phyloP scores from a whole-genome alignment of 2,888 invertebrate species.

The Acleris literana region DNA sequence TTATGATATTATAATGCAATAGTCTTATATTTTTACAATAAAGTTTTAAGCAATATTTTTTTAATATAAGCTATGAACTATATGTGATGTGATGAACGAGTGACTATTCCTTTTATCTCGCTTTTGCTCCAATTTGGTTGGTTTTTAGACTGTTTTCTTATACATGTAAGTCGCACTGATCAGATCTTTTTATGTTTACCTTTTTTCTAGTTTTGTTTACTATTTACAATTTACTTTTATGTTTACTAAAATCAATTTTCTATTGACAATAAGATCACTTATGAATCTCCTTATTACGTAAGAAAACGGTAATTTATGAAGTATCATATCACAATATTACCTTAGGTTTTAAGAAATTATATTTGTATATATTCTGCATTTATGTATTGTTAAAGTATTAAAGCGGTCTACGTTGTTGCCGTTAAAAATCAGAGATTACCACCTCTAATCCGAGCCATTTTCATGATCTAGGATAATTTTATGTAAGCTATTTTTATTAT shows the following conservation, averaged over 20 bases:
- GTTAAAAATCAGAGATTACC: conserved; percentile 38
- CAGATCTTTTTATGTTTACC: conserved; percentile 28
- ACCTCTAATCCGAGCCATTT: conserved; percentile 79
- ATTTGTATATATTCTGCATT: conserved; percentile 33
- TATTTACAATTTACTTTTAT: conserved; percentile 29
- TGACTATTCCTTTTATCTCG: conserved; percentile 39
- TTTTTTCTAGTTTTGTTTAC: conserved; percentile 34
- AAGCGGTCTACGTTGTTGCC: conserved; percentile 2
- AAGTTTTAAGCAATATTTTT: conserved; percentile 26
- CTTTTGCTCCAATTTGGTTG: conserved; percentile 44
- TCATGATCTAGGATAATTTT: conserved; percentile 44
- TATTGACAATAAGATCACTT: conserved; percentile 64
- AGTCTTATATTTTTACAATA: conserved; percentile 28
- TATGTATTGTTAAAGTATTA: conserved; percentile 23
- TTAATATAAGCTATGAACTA: conserved; percentile 9
- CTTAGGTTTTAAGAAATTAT: conserved; percentile 48
- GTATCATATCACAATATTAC: conserved; percentile 35
- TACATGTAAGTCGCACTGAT: not conserved
- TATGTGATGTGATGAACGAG: conserved; percentile 30
- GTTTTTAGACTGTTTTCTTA: too few relatives aligned
- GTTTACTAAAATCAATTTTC: conserved; percentile 39
- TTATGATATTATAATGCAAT: conserved; percentile 32
- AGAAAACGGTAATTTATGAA: conserved; percentile 24
- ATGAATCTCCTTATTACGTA: conserved; percentile 36
- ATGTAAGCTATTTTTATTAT: conserved; percentile 40